Percentiles rank a stretch among this genome's conserved stretches.
Evolutionary conservation across 2,113 vertebrate genomes (phyloP).

Genomic region (Cariama cristata): DNA sequence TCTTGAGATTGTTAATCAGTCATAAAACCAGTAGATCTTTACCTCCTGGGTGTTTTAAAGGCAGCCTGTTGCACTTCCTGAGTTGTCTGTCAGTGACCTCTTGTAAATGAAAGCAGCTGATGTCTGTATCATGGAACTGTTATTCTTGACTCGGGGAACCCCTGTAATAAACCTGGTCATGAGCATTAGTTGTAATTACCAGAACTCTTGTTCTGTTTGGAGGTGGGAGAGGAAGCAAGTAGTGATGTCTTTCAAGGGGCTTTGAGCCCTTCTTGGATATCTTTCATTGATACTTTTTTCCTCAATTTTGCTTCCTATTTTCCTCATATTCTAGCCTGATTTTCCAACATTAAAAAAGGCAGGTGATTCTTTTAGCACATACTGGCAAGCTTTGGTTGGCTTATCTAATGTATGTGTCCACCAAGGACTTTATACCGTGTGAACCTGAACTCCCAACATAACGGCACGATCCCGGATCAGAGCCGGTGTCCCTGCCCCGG

Average conservation of each 20-base stretch:
- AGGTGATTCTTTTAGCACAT: not conserved
- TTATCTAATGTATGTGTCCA: not conserved
- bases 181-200: not conserved
- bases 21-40: conserved; percentile 19
- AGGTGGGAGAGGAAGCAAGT: not conserved
- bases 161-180: not conserved
- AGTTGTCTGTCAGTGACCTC: conserved; percentile 17
- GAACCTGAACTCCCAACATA: not conserved
- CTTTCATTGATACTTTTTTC: not conserved
- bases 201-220: not conserved
- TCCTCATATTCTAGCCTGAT: not conserved
- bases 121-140: not conserved
- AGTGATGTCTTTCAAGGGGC: not conserved
- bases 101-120: conserved; percentile 33
- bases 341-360: not conserved
- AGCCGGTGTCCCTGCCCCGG: rapidly evolving
- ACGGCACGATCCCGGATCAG: rapidly evolving
- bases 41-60: conserved; percentile 56
- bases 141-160: not conserved
- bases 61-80: conserved; percentile 13
- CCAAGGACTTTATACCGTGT: not conserved
- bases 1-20: conserved; percentile 26
- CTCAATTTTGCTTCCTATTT: not conserved
- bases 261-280: not conserved
- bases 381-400: not conserved